Base-by-base conservation (phyloP, 2,888 invertebrate species). In the Drosophila sordidula region DNA sequence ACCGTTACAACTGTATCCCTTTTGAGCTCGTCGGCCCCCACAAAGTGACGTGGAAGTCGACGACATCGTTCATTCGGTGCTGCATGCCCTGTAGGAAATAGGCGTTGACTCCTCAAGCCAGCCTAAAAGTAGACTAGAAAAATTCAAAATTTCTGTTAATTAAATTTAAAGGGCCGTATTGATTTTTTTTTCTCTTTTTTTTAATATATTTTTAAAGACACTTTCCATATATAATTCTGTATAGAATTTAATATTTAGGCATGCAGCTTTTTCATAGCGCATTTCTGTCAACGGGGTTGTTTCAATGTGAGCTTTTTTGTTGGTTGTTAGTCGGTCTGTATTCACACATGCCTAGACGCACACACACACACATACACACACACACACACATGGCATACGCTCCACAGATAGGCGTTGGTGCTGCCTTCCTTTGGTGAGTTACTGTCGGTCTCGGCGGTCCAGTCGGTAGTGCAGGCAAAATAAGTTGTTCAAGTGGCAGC, bases 401-500 rank as follows among this genome's bases (percentile, higher is more conserved):
- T 38, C 25, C 14, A 32, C 34, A 52, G 46, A 63, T 55, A 56
- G 52, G 47, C 56, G 39, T 47, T 52, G 50, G n/a, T 26, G 45
- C 14, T 65, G 63, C 58, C 61, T 62, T 71, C 63, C 70, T 29
- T 71, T 70, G 79, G 72, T 70, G 81, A 74, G 74, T 78, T 76
- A 57, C 63, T 77, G 83, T 69, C 70, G 63, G 80, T 74, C 70
- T 68, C 80, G 50, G 54, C 68, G 69, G 80, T 83, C 78, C 80
- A 82, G 84, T 70, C 79, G 66, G 51, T 62, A 61, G 71, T 52
- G 66, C 65, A 54, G 78, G 82, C 78, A 78, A 80, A 80, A 83
- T 78, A 78, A 78, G 89, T 90, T 89, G 87, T 90, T 90, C 88
- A 89, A 90, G 90, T 90, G 90, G 87, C 89, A 89, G 90, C 90